A percentile compares a stretch with the other conserved stretches of the same genome.
These are phyloP conservation scores for Athalia rosae DNA, from an alignment of 2,888 invertebrate genomes.

Conservation along the genomic window DNA sequence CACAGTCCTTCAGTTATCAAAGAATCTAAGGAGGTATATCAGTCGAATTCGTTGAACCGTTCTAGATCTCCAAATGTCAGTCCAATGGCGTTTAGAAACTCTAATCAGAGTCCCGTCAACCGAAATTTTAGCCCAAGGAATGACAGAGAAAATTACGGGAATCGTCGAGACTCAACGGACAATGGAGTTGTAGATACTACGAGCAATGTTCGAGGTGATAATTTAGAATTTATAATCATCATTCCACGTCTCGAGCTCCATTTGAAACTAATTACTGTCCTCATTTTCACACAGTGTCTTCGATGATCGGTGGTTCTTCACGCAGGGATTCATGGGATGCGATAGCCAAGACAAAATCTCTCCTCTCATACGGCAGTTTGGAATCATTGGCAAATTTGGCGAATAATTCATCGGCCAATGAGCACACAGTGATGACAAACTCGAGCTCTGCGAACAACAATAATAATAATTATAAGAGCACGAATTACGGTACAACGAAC, in stretches of 20 bases:
- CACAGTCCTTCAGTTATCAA: constrained; percentile 60
- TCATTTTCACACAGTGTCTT: constrained; percentile 74
- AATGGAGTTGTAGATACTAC: constrained; percentile 69
- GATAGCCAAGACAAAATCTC: constrained; percentile 86
- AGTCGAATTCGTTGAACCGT: constrained; percentile 62
- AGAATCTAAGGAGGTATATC: constrained; percentile 66
- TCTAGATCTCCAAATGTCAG: constrained; percentile 64
- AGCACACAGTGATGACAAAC: constrained; percentile 76
- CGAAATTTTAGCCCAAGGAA: constrained; percentile 65
- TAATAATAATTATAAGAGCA: constrained; percentile 63
- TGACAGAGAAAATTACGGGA: constrained; percentile 59
- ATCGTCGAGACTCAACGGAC: constrained; percentile 60
- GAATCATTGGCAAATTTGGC: constrained; percentile 83
- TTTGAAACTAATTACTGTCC: too few relatives aligned
- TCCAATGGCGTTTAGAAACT: constrained; percentile 62
- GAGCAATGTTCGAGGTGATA: constrained; percentile 67
- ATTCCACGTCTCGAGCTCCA: not conserved
- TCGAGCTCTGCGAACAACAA: constrained; percentile 65
- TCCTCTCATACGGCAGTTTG: constrained; percentile 82
- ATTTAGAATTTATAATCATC: not conserved
- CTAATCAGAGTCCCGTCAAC: constrained; percentile 63
- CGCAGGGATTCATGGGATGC: constrained; percentile 89
- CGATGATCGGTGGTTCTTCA: constrained; percentile 76
- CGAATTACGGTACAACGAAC: constrained; percentile 62
- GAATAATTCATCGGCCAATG: constrained; percentile 77